A percentile compares a stretch with the other conserved stretches of the same genome.
Conservation (phyloP, 2,888 invertebrate genomes). For the Ormyrus nitidulus region DNA sequence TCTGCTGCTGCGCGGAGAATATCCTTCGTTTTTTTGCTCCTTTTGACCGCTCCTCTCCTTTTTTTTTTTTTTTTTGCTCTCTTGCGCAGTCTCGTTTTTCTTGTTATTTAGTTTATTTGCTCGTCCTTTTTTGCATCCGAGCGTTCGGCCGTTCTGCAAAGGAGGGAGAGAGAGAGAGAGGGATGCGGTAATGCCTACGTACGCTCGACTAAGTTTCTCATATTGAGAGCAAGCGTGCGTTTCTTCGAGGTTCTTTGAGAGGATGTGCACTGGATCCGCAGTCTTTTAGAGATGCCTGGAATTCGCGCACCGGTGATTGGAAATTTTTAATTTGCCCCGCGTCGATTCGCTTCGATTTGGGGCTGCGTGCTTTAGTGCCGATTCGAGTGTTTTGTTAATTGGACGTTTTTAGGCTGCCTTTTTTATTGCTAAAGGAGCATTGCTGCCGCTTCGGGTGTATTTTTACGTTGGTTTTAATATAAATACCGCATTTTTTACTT, state of each 20-base stretch:
- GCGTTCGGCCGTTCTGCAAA: constrained; percentile 23
- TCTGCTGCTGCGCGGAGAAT: not conserved
- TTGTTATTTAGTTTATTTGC: constrained; percentile 49
- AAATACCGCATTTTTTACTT: too few relatives aligned
- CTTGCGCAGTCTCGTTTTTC: constrained; percentile 53
- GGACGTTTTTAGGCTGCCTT: too few relatives aligned
- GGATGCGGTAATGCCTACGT: constrained; percentile 59
- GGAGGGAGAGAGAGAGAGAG: constrained; percentile 41
- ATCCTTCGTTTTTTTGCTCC: constrained; percentile 15
- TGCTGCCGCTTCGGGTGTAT: too few relatives aligned
- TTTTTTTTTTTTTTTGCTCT: constrained; percentile 24
- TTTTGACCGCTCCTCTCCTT: constrained; percentile 13
- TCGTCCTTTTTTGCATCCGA: constrained; percentile 39
- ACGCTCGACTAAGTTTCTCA: constrained; percentile 57
- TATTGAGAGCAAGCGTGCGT: constrained; percentile 42
- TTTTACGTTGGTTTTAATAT: too few relatives aligned
- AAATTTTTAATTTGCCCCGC: too few relatives aligned
- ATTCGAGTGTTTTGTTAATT: too few relatives aligned
- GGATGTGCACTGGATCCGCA: constrained; percentile 4
- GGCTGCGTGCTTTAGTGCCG: too few relatives aligned
- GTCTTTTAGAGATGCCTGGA: not conserved
- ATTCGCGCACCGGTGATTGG: too few relatives aligned
- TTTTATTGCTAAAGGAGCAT: too few relatives aligned
- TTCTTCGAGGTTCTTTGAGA: constrained; percentile 19
- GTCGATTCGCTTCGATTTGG: too few relatives aligned